Percentiles rank a stretch among this genome's conserved stretches.
phyloP scores from a whole-genome alignment of 1,140 invertebrate species.

The Vanessa atalanta region DNA sequence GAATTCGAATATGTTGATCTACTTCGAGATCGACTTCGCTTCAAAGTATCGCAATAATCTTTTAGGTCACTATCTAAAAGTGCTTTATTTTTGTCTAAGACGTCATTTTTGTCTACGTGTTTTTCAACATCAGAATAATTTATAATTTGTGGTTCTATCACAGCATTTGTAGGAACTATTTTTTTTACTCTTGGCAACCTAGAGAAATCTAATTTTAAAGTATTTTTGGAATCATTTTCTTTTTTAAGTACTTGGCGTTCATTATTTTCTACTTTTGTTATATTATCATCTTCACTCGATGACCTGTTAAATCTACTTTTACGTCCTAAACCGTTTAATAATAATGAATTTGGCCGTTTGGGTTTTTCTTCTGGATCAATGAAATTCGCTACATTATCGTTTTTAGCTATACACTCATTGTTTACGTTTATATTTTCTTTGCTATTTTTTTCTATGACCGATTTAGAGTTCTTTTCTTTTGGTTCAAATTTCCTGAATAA shows the following conservation, averaged over 20 bases:
- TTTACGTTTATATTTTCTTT: slow-evolving; percentile 46
- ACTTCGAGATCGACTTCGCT: slow-evolving; percentile 69
- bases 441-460: slow-evolving; percentile 48
- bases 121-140: slow-evolving; percentile 62
- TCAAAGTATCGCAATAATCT: slow-evolving; percentile 63
- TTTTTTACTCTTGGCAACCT: slow-evolving; percentile 82
- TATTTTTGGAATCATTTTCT: slow-evolving; percentile 72
- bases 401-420: slow-evolving; percentile 46
- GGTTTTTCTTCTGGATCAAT: slow-evolving; percentile 59
- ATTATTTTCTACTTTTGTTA: slow-evolving; percentile 50
- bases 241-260: slow-evolving; percentile 58
- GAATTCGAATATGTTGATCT: slow-evolving; percentile 70
- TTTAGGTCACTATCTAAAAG: slow-evolving; percentile 55
- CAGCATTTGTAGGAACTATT: slow-evolving; percentile 79
- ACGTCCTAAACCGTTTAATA: slow-evolving; percentile 75
- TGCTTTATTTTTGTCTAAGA: slow-evolving; percentile 72
- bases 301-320: slow-evolving; percentile 68
- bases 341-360: slow-evolving; percentile 74
- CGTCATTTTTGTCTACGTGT: slow-evolving; percentile 61
- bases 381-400: slow-evolving; percentile 36
- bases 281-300: slow-evolving; percentile 60
- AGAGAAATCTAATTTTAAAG: slow-evolving; percentile 86
- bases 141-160: slow-evolving; percentile 76
- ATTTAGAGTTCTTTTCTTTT: slow-evolving; percentile 62
- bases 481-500: slow-evolving; percentile 86